Evolutionary conservation across 2,113 vertebrate genomes (phyloP).

Genomic region (Sinocyclocheilus grahami): DNA sequence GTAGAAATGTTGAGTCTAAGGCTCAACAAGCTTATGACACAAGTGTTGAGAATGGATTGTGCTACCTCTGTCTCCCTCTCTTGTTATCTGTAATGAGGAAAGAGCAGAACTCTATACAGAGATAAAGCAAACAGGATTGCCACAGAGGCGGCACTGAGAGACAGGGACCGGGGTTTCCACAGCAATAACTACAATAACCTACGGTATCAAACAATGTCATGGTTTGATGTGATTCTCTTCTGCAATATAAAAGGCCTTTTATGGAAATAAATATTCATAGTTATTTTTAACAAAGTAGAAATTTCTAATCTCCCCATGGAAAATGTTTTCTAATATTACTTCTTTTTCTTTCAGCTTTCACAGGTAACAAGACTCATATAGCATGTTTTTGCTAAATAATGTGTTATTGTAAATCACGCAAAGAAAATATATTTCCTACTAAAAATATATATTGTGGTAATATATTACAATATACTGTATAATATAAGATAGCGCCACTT

Average conservation of each 20-base stretch:
- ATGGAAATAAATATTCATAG: slow-evolving; percentile 46
- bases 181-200: slow-evolving; percentile 44
- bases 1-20: slow-evolving; percentile 57
- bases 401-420: background rate
- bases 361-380: background rate
- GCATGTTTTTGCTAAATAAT: background rate
- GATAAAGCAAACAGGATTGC: slow-evolving; percentile 51
- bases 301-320: slow-evolving; percentile 36
- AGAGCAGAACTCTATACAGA: slow-evolving; percentile 57
- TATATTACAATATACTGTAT: too few relatives aligned
- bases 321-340: slow-evolving; percentile 7
- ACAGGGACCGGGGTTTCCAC: slow-evolving; percentile 9
- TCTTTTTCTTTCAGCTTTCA: background rate
- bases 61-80: slow-evolving; percentile 25
- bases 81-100: slow-evolving; percentile 36
- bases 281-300: slow-evolving; percentile 50
- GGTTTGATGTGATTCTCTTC: slow-evolving; percentile 65
- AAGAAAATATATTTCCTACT: too few relatives aligned
- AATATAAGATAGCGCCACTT: too few relatives aligned
- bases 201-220: slow-evolving; percentile 61
- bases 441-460: too few relatives aligned
- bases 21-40: slow-evolving; percentile 51
- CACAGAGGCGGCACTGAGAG: slow-evolving; percentile 34
- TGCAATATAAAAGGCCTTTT: slow-evolving; percentile 54
- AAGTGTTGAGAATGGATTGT: slow-evolving; percentile 59